These are phyloP conservation scores for Leptestheria dahalacensis DNA, from an alignment of 1,140 invertebrate species.

Conservation along the genomic window DNA sequence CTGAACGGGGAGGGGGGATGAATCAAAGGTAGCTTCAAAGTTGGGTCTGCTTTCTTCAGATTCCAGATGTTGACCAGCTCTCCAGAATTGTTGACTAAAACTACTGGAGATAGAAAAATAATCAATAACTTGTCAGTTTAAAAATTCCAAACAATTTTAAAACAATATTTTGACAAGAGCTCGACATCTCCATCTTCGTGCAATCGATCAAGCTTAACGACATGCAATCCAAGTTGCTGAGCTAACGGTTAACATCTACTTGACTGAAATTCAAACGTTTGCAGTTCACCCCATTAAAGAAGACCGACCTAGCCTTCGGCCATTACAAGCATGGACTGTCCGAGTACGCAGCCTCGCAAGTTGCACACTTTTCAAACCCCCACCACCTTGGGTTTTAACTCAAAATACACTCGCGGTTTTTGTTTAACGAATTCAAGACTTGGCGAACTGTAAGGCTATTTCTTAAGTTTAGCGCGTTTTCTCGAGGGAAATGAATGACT, in stretches of 20 bases:
- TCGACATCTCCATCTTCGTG: background rate
- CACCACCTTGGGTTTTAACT: background rate
- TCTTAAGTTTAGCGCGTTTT: background rate
- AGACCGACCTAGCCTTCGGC: background rate
- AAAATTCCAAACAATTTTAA: background rate
- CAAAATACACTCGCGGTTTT: background rate
- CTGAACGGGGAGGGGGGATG: background rate
- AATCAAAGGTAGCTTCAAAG: slow-evolving; percentile 1
- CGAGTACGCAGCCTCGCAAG: background rate
- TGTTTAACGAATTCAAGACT: too few species aligned
- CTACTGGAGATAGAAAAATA: background rate
- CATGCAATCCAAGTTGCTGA: background rate
- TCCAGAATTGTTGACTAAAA: slow-evolving; percentile 6
- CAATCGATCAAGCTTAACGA: background rate
- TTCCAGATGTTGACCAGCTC: slow-evolving; percentile 12
- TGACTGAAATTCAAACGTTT: background rate
- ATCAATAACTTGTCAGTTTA: too few species aligned
- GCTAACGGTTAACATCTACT: slow-evolving; percentile 1
- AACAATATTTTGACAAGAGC: background rate
- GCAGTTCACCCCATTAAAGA: background rate
- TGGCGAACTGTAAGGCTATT: slow-evolving; percentile 2
- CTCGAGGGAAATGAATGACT: background rate
- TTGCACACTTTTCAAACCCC: background rate
- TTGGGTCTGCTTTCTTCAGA: slow-evolving; percentile 2
- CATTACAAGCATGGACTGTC: background rate